Evolutionary conservation across 2,888 invertebrate species (phyloP).

Genomic region (Brachyopa scutellaris): DNA sequence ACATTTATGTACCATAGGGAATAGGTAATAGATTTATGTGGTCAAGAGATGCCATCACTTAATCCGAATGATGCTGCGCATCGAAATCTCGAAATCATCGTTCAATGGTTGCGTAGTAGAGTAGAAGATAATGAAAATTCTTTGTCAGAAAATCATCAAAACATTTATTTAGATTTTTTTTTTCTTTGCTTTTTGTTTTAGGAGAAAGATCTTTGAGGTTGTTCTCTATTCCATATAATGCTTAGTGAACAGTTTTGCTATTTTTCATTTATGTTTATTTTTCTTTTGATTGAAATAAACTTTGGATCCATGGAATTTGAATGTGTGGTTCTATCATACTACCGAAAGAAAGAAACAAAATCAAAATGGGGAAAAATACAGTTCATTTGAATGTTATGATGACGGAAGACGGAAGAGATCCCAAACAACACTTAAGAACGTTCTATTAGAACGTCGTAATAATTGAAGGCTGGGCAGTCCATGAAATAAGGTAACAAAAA

Average conservation of each 20-base stretch:
- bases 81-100: constrained; percentile 3
- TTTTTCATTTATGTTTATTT: constrained; percentile 27
- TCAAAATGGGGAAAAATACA: no score
- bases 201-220: neutral
- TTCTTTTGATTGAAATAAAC: constrained; percentile 26
- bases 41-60: constrained; percentile 25
- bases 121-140: constrained; percentile 23
- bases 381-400: no score
- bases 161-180: constrained; percentile 22
- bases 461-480: no score
- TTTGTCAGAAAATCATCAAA: constrained; percentile 10
- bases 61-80: constrained; percentile 21
- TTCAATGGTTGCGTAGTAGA: constrained; percentile 9
- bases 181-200: constrained; percentile 3
- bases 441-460: no score
- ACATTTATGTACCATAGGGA: no score
- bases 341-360: no score
- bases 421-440: no score
- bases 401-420: no score
- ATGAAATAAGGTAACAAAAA: no score
- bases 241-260: constrained; percentile 16
- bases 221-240: neutral
- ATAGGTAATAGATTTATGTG: constrained; percentile 15
- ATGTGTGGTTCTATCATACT: no score
- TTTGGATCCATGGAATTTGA: neutral